phyloP scores from a whole-genome alignment of 2,888 invertebrate genomes.

The Oxycera nigricornis region DNA sequence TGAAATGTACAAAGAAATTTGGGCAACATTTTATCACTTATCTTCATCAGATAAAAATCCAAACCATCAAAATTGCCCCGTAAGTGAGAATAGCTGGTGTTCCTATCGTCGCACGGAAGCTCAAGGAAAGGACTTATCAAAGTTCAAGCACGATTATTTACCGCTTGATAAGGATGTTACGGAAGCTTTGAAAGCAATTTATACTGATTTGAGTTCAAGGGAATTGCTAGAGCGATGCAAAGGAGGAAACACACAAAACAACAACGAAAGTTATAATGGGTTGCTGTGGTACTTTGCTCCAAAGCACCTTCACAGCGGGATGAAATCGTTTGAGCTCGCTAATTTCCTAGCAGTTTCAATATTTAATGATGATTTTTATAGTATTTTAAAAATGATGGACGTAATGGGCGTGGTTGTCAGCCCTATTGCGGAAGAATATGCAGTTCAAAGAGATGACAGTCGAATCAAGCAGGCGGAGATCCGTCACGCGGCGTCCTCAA shows the following conservation, averaged over 20 bases:
- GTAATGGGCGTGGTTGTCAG: slow-evolving; percentile 30
- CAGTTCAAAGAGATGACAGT: neutral
- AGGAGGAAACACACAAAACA: slow-evolving; percentile 6
- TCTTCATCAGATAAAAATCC: neutral
- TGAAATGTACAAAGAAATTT: neutral
- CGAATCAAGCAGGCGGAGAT: neutral
- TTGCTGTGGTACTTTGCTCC: slow-evolving; percentile 38
- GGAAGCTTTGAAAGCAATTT: slow-evolving; percentile 22
- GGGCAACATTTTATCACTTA: neutral
- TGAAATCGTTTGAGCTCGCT: too few relatives aligned
- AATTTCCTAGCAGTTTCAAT: too few relatives aligned
- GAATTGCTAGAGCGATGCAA: slow-evolving; percentile 19
- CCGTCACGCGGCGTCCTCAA: neutral
- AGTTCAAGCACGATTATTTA: slow-evolving; percentile 3
- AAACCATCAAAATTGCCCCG: neutral
- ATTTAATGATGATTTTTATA: slow-evolving; percentile 16
- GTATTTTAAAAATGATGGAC: slow-evolving; percentile 9
- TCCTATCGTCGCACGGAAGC: slow-evolving; percentile 12
- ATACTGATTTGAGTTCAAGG: neutral
- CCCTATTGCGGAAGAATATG: slow-evolving; percentile 32
- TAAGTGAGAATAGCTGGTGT: neutral
- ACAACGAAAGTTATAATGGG: slow-evolving; percentile 38
- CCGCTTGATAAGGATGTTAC: too few relatives aligned
- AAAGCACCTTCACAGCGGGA: neutral
- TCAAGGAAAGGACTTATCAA: neutral